A percentile compares a stretch with the other conserved stretches of the same genome.
phyloP scores from a whole-genome alignment of 2,113 vertebrate genomes.

The Oreochromis spilurus region DNA sequence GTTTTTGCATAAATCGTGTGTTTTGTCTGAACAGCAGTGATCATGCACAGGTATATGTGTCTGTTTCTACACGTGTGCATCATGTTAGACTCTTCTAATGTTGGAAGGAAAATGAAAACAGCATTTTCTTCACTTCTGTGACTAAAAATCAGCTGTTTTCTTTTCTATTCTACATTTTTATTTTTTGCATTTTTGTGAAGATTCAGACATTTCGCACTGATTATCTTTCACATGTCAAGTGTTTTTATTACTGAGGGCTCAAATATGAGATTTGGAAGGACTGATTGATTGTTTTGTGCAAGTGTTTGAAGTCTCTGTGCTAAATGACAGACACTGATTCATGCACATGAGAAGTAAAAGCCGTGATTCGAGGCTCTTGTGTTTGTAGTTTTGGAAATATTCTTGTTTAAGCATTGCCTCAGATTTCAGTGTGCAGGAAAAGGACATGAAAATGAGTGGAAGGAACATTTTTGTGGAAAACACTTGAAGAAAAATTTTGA shows the following conservation, averaged over 20 bases:
- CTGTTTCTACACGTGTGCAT: neutral
- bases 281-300: neutral
- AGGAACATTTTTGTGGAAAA: accelerated
- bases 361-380: neutral
- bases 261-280: neutral
- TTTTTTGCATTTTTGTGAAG: neutral
- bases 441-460: neutral
- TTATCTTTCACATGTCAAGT: neutral
- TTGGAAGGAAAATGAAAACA: neutral
- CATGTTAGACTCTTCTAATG: neutral
- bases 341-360: neutral
- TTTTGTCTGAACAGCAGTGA: neutral
- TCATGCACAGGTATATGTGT: neutral
- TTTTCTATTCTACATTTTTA: neutral
- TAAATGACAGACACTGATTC: neutral
- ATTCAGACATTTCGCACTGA: neutral
- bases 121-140: accelerated
- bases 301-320: neutral
- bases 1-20: neutral
- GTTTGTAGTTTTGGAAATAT: neutral
- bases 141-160: neutral
- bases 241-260: neutral
- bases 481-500: neutral
- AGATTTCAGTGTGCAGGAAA: neutral
- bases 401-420: neutral